Conservation (phyloP, 2,888 invertebrate species). For the Isotomurus palustris region DNA sequence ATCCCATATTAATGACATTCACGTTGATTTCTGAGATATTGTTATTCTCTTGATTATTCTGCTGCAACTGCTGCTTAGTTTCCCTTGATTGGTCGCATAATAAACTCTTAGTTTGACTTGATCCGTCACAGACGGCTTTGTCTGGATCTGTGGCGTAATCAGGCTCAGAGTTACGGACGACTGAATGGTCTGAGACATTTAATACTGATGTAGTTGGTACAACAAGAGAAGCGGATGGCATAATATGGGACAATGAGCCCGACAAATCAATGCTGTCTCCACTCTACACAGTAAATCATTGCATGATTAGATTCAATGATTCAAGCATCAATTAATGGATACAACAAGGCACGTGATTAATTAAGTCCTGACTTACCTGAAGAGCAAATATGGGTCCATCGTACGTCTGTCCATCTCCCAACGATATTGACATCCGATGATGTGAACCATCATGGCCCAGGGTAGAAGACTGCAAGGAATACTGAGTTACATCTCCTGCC, state of each 20-base stretch:
- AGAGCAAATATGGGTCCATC: neutral
- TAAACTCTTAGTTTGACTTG: too few species aligned
- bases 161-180: too few species aligned
- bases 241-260: neutral
- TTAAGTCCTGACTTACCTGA: neutral
- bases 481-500: neutral
- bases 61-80: too few species aligned
- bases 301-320: neutral
- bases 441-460: neutral
- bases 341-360: neutral
- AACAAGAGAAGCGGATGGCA: neutral
- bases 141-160: too few species aligned
- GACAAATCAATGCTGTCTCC: neutral
- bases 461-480: neutral
- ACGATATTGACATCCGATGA: conserved; percentile 1
- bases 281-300: neutral
- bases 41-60: too few species aligned
- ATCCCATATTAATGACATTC: too few species aligned
- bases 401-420: neutral
- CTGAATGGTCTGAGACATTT: too few species aligned
- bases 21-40: too few species aligned
- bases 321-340: neutral
- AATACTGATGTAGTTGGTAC: too few species aligned
- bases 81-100: too few species aligned
- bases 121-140: too few species aligned